These are phyloP conservation scores for Desoria tigrina DNA, from an alignment of 2,888 invertebrate genomes.

Conservation along the genomic window DNA sequence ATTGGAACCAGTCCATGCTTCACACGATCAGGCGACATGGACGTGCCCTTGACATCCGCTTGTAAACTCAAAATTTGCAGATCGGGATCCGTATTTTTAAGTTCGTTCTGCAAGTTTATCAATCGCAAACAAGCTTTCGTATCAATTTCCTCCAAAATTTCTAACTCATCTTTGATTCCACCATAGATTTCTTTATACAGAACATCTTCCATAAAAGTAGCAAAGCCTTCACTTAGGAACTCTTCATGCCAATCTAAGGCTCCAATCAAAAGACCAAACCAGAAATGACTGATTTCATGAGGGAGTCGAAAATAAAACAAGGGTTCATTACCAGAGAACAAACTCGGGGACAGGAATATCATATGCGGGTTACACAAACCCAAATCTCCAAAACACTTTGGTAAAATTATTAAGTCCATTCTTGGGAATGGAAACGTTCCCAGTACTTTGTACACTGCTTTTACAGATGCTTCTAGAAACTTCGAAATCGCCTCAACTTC, in stretches of 20 bases:
- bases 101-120: slow-evolving; percentile 52
- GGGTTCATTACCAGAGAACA: slow-evolving; percentile 53
- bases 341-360: slow-evolving; percentile 57
- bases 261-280: slow-evolving; percentile 59
- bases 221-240: slow-evolving; percentile 60
- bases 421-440: slow-evolving; percentile 57
- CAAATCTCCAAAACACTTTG: slow-evolving; percentile 54
- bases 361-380: slow-evolving; percentile 56
- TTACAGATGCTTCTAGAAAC: not conserved
- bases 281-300: slow-evolving; percentile 58
- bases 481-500: not conserved
- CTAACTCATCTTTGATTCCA: slow-evolving; percentile 42
- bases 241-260: slow-evolving; percentile 59
- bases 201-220: slow-evolving; percentile 58
- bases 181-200: slow-evolving; percentile 54
- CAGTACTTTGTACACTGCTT: slow-evolving; percentile 52
- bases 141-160: slow-evolving; percentile 19
- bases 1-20: slow-evolving; percentile 58
- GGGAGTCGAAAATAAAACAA: slow-evolving; percentile 55
- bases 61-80: slow-evolving; percentile 57
- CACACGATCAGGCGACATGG: not conserved
- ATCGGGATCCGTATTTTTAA: slow-evolving; percentile 55
- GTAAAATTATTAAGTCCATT: slow-evolving; percentile 57
- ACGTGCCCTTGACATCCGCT: slow-evolving; percentile 51
- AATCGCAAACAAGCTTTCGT: slow-evolving; percentile 48